A percentile compares a stretch with the other conserved stretches of the same genome.
phyloP scores from a whole-genome alignment of 2,888 invertebrate genomes.

The Mantis religiosa region DNA sequence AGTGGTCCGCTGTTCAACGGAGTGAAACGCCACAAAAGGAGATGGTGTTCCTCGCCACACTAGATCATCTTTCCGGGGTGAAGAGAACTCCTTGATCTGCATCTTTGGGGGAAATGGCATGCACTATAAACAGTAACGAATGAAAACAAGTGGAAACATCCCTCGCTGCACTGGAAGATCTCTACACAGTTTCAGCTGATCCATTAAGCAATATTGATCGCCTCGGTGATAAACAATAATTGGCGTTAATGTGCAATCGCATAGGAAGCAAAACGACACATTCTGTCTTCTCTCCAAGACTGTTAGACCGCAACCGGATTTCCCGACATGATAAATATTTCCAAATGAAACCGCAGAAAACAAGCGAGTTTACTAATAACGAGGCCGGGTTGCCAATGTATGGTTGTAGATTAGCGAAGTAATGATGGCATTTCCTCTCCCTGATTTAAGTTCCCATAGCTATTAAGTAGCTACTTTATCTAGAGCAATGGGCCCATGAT shows the following conservation, averaged over 20 bases:
- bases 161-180: too few species aligned
- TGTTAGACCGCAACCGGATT: constrained; percentile 2
- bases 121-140: too few species aligned
- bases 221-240: not conserved
- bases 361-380: not conserved
- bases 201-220: too few species aligned
- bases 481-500: not conserved
- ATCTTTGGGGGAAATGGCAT: too few species aligned
- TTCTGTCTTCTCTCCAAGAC: constrained; percentile 13
- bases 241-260: not conserved
- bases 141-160: too few species aligned
- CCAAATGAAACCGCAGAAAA: not conserved
- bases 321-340: not conserved
- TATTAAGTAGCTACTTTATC: not conserved
- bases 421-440: not conserved
- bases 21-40: too few species aligned
- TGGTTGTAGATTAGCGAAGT: not conserved
- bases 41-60: too few species aligned
- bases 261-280: not conserved
- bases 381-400: not conserved
- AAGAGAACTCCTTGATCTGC: too few species aligned
- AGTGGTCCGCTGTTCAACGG: too few species aligned
- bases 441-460: not conserved
- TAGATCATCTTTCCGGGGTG: too few species aligned
- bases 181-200: too few species aligned